These are phyloP conservation scores for Uria aalge DNA, from an alignment of 2,113 vertebrate species.

Conservation along the genomic window DNA sequence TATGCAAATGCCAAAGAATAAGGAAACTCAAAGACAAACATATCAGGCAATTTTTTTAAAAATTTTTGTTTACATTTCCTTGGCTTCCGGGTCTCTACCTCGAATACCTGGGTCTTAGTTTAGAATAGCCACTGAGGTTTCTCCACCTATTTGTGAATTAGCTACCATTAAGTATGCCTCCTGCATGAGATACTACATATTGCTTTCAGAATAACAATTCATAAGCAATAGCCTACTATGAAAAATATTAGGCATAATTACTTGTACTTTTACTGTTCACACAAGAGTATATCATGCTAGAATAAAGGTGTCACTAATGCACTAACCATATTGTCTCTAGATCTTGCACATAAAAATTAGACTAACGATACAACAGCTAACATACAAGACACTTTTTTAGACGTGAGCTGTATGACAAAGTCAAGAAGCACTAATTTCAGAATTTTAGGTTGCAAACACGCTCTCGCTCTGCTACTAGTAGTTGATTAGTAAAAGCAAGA, in stretches of 20 bases:
- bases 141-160: neutral
- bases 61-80: neutral
- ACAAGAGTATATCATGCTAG: neutral
- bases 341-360: neutral
- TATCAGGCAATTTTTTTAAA: neutral
- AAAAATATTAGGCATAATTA: neutral
- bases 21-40: neutral
- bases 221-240: neutral
- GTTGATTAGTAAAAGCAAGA: neutral
- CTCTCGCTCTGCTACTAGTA: neutral
- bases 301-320: neutral
- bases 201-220: neutral
- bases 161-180: neutral
- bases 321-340: neutral
- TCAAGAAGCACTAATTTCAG: neutral
- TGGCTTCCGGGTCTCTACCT: neutral
- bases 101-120: neutral
- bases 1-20: neutral
- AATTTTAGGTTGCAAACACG: neutral
- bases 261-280: neutral
- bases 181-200: neutral
- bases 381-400: neutral
- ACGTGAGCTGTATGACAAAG: rapidly evolving
- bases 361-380: neutral
- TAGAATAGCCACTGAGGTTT: neutral